phyloP scores from a whole-genome alignment of 2,113 vertebrate species.

The Uropsilus gracilis region DNA sequence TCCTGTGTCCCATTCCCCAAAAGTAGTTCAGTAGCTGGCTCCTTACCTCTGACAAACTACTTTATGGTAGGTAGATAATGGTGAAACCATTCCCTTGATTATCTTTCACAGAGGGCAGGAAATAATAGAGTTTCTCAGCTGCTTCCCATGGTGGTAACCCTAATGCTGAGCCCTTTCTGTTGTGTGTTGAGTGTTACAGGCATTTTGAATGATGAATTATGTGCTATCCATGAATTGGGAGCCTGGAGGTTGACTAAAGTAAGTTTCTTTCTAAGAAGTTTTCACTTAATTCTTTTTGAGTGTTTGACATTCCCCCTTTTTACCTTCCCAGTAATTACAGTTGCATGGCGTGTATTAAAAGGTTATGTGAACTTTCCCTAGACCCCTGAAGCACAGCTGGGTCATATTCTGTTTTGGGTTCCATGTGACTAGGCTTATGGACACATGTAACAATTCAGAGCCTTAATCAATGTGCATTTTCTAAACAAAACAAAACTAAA shows the following conservation, averaged over 20 bases:
- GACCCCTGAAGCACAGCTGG: background rate
- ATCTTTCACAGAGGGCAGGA: background rate
- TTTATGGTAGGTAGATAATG: background rate
- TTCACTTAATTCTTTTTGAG: background rate
- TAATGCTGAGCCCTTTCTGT: background rate
- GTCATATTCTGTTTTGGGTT: background rate
- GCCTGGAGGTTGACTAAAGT: slow-evolving; percentile 12
- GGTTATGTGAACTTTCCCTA: background rate
- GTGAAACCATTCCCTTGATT: background rate
- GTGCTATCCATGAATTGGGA: background rate
- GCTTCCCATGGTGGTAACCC: background rate
- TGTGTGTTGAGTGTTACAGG: background rate
- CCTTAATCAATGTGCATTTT: background rate
- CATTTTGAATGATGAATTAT: background rate
- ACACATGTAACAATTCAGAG: background rate
- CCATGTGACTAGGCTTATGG: background rate
- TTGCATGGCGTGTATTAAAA: background rate
- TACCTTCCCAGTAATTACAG: background rate
- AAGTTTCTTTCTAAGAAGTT: background rate
- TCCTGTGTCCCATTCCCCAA: background rate
- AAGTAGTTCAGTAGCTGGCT: background rate
- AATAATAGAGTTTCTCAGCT: background rate
- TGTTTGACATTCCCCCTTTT: background rate
- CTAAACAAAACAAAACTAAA: background rate
- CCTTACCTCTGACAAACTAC: background rate